Evolutionary conservation across 1,140 invertebrate genomes (phyloP), one percentile per base, ranked within the genome.

Genomic region (Cotesia glomerata): DNA sequence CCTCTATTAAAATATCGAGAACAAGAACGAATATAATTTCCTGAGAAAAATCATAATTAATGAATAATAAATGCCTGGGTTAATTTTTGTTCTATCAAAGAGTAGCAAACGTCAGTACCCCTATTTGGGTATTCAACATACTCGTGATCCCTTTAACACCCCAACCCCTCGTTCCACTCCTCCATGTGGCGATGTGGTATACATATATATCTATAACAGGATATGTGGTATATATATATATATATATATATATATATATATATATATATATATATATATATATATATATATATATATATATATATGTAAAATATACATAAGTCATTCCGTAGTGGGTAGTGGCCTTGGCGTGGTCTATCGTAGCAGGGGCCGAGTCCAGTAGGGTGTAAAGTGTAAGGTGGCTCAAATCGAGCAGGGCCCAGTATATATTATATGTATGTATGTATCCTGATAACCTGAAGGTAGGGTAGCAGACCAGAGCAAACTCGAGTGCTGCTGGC

Each of bases 261-360:
- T n/a, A n/a, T n/a, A n/a, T n/a, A n/a, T n/a, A n/a, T n/a, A n/a
- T n/a, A n/a, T n/a, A n/a, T n/a, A n/a, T n/a, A n/a, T n/a, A n/a
- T n/a, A n/a, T n/a, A n/a, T n/a, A n/a, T n/a, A n/a, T 36, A 39
- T 16, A 45, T 65, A 68, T 34, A 54, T 35, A 35, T 11, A 54
- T 11, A 16, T 18, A 54, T 54, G n/a, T 54, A 54, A n/a, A 56
- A 56, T 56, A 56, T 56, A 56, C 16, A 16, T 14, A 56, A 56
- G 16, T 64, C 13, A 64, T 36, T 26, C 26, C 26, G 26, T 26
- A 14, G 13, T 58, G 14, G 9, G 9, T 13, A 5, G 56, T 72
- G 71, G 71, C 71, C 71, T 72, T 72, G 71, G 71, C 64, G 71
- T 72, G 71, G 71, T 9, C 54, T 18, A 56, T 65, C 54, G 63